phyloP scores from a whole-genome alignment of 2,113 vertebrate genomes.

The Semnornis frantzii region DNA sequence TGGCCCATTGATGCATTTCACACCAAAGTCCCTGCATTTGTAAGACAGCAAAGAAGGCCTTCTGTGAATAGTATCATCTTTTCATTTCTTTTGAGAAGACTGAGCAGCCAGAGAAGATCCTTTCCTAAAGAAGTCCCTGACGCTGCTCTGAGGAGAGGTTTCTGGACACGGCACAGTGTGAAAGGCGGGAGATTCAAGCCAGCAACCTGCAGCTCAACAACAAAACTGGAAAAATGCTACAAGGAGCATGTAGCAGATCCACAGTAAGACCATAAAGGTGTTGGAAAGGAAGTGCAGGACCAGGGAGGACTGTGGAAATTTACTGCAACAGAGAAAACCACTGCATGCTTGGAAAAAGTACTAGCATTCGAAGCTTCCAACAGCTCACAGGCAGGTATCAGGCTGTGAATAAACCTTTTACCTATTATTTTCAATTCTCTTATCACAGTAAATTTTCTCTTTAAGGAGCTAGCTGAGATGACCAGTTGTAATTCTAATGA shows the following conservation, averaged over 20 bases:
- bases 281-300: not conserved
- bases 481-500: not conserved
- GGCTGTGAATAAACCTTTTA: not conserved
- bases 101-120: not conserved
- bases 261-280: not conserved
- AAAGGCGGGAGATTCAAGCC: not conserved
- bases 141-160: not conserved
- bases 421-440: not conserved
- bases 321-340: not conserved
- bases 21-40: not conserved
- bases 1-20: not conserved
- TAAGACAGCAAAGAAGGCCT: not conserved
- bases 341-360: fast-evolving
- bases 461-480: not conserved
- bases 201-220: not conserved
- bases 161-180: not conserved
- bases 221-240: not conserved
- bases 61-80: not conserved
- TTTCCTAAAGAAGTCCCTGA: not conserved
- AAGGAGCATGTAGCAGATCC: not conserved
- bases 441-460: not conserved
- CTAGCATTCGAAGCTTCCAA: not conserved
- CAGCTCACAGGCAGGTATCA: not conserved
- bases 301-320: not conserved
- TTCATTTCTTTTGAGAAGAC: not conserved